Percentiles rank a stretch among this genome's conserved stretches.
Conservation (phyloP, 2,888 invertebrate genomes). For the Macrophya alboannulata region DNA sequence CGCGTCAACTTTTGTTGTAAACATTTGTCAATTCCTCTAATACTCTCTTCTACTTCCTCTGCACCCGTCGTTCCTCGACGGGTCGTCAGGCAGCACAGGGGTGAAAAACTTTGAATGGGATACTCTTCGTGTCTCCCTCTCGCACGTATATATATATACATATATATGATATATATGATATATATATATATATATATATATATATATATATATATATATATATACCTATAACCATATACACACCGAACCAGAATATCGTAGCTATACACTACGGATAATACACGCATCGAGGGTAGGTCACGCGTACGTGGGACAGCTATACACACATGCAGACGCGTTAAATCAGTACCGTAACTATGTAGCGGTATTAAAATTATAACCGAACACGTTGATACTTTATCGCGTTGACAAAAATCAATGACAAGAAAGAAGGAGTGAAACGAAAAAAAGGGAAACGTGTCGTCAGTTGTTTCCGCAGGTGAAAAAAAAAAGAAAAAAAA, state of each 20-base stretch:
- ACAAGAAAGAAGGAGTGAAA: background rate
- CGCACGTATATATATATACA: background rate
- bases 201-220: background rate
- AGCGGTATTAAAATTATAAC: background rate
- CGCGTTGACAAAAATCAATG: background rate
- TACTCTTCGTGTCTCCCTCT: slow-evolving; percentile 34
- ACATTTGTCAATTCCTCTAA: slow-evolving; percentile 48
- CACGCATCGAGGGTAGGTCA: slow-evolving; percentile 14
- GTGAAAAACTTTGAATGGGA: slow-evolving; percentile 54
- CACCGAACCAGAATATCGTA: slow-evolving; percentile 17
- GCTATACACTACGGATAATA: background rate
- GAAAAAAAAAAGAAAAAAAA: background rate
- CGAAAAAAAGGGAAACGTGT: background rate
- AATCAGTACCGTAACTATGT: background rate
- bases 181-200: background rate
- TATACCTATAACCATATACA: background rate
- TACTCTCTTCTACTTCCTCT: background rate
- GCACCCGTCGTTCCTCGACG: background rate
- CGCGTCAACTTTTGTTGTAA: slow-evolving; percentile 41
- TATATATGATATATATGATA: background rate
- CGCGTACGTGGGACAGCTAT: slow-evolving; percentile 13
- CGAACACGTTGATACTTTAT: background rate
- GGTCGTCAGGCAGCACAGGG: background rate
- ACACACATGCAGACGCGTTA: slow-evolving; percentile 2
- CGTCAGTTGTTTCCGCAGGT: too few relatives aligned